Base-by-base conservation (phyloP, 2,113 vertebrate species). In the Cromileptes altivelis region DNA sequence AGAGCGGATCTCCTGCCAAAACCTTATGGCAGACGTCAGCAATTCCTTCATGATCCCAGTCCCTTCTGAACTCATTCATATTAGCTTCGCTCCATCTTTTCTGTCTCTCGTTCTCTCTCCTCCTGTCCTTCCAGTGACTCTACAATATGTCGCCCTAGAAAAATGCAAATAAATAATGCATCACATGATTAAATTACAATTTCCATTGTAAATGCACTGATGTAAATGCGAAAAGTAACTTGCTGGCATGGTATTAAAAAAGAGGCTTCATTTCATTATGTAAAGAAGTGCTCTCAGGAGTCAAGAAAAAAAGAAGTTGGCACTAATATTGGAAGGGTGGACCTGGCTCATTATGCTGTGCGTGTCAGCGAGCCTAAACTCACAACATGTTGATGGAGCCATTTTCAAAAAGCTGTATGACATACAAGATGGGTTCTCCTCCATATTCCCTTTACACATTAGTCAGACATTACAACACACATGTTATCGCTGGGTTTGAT, bases 151-250 rank as follows among this genome's bases (percentile, higher is more conserved):
- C 88, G 82, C 80, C 89, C 72, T 25, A 78, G 84, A 89, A 89
- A 89, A 88, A 80, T 72, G 61, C 82, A 87, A 77, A 84, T 88
- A 85, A 91, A 91, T 90, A 91, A 91, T 89, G 77, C 65, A 91
- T 45, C 56, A 74, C 45, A 56, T 84, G 78, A 93, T 92, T 88
- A 77, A 91, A 91, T 93, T 88, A 87, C 57, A 84, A 79, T 91
- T 85, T 85, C 55, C 82, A 75, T 89, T 89, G 81, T 91, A 90
- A 85, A 87, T 86, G 62, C 47, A 78, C 78, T 79, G 68, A 88
- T 87, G 84, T 81, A 78, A 91, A 91, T 85, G 73, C 17, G 78
- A 80, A 86, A 87, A 85, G 81, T 72, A 77, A 86, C 70, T 88
- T 81, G 47, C 80, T 91, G 85, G 87, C 85, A 84, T 60, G 42